Evolutionary conservation across 2,888 invertebrate species (phyloP), one percentile per base, ranked within the genome.

Genomic region (Tridacna crocea): DNA sequence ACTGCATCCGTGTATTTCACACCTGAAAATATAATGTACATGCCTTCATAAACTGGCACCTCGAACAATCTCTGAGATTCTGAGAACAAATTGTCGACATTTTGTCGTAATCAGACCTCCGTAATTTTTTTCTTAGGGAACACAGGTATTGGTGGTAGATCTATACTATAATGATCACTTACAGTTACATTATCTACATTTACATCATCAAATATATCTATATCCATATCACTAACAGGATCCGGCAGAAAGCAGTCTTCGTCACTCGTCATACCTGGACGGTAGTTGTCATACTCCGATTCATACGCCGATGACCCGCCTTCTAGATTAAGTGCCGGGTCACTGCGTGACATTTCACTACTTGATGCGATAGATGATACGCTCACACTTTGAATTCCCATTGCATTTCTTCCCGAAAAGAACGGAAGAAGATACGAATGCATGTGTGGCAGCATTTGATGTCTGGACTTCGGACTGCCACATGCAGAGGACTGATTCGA

Each of bases 261-360:
- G 84, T 95, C 95, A 83, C 94, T 94, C 48, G 92, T 90, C 92
- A 95, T 92, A 6, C 94, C 94, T 2, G 96, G 95, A 83, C 96
- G 95, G 90, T 96, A 96, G 92, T 96, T 96, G 93, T 96, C 96
- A 92, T 96, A 96, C 91, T 96, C 96, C 10, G 96, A 96, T 93
- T 97, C 97, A 94, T 98, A 98, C 89, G 98, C 96, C 75, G 91
- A 89, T 15, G 94, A 94, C 3, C 92, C 90, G 0, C 91, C 92
- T 79, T 94, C 93, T 55, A 91, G 88, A 83, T 93, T 93, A n/a
- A 94, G 80, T 17, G 91, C 91, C 0, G 93, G 92, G 79, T 94
- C 94, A 80, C 93, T 93, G 36, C 90, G 87, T 3, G 94, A 94
- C 91, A 94, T 92, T 83, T 94, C 94, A 81, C 94, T 94, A 80